Evolutionary conservation across 1,140 invertebrate genomes (phyloP).

Genomic region (Nasonia vitripennis): DNA sequence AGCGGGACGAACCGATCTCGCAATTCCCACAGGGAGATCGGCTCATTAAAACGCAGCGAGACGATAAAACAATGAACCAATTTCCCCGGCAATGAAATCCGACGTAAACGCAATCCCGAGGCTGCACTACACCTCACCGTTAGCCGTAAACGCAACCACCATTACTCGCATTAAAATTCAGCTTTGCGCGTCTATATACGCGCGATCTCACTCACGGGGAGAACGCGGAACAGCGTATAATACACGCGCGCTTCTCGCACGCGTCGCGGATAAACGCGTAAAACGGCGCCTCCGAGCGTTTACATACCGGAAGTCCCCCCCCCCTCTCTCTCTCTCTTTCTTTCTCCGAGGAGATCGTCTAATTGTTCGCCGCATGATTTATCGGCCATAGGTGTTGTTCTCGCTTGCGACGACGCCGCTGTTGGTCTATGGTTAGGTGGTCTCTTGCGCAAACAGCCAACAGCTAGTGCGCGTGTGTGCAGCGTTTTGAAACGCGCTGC

Average conservation of each 20-base stretch:
- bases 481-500: neutral
- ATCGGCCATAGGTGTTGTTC: neutral
- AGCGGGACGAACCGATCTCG: neutral
- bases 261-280: neutral
- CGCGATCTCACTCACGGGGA: neutral
- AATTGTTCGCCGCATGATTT: constrained; percentile 40
- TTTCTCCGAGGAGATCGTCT: constrained; percentile 27
- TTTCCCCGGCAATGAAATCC: neutral
- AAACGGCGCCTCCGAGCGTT: constrained; percentile 32
- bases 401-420: neutral
- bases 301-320: neutral
- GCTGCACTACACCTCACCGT: neutral
- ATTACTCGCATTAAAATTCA: neutral
- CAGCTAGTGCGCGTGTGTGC: neutral
- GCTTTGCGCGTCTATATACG: neutral
- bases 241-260: constrained; percentile 11
- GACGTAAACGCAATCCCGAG: neutral
- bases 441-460: neutral
- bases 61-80: neutral
- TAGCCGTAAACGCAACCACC: neutral
- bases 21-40: neutral
- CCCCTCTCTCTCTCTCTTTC: neutral
- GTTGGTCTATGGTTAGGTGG: neutral
- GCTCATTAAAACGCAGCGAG: neutral
- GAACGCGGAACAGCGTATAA: constrained; percentile 1